Conservation (phyloP, 2,888 invertebrate genomes). For the Drosophila leonis region DNA sequence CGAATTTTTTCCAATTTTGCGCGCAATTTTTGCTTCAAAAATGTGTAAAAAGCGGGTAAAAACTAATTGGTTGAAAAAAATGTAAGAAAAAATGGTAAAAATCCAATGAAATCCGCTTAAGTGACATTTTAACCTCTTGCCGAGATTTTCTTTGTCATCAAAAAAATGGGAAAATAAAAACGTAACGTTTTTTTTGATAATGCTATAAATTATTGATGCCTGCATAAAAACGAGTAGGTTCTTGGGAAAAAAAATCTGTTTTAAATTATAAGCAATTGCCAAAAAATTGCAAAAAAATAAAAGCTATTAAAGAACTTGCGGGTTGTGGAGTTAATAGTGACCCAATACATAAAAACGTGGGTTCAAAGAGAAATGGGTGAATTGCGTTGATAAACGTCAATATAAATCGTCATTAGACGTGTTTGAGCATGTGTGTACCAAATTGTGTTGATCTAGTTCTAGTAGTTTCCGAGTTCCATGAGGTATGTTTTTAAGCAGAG, state of each 20-base stretch:
- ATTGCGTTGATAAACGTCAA: neutral
- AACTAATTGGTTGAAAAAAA: constrained; percentile 51
- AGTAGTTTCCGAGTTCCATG: neutral
- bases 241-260: constrained; percentile 37
- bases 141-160: constrained; percentile 25
- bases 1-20: constrained; percentile 33
- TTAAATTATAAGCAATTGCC: constrained; percentile 46
- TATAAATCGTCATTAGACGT: neutral
- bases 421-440: neutral
- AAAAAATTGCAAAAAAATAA: constrained; percentile 27
- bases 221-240: constrained; percentile 58
- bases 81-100: constrained; percentile 21
- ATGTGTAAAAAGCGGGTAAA: constrained; percentile 40
- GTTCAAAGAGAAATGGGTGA: neutral
- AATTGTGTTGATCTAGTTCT: no score
- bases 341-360: neutral
- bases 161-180: neutral
- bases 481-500: neutral
- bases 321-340: constrained; percentile 13
- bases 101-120: constrained; percentile 64
- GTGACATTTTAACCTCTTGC: constrained; percentile 80
- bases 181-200: constrained; percentile 68
- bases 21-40: constrained; percentile 69
- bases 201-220: constrained; percentile 57
- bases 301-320: constrained; percentile 50